A percentile compares a stretch with the other conserved stretches of the same genome.
Evolutionary conservation across 2,888 invertebrate species (phyloP).

Genomic region (Nomada hirtipes): DNA sequence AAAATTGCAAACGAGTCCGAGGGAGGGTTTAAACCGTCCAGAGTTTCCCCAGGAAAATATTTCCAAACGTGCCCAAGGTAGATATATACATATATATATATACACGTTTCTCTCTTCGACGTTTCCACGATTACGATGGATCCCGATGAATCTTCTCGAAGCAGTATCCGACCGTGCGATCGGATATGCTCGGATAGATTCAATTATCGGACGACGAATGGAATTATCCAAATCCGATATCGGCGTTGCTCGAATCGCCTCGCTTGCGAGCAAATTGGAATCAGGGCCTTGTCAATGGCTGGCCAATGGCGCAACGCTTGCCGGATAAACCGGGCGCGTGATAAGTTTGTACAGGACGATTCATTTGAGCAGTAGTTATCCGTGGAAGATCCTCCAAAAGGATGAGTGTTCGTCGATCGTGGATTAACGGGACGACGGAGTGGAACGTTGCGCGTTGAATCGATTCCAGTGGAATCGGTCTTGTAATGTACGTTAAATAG

Average conservation of each 20-base stretch:
- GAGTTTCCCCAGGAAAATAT: conserved; percentile 25
- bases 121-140: background rate
- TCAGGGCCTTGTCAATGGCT: conserved; percentile 27
- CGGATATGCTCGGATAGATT: conserved; percentile 41
- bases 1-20: conserved; percentile 39
- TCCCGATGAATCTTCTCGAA: conserved; percentile 16
- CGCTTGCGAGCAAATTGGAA: conserved; percentile 39
- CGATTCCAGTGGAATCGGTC: no score
- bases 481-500: no score
- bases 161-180: conserved; percentile 19
- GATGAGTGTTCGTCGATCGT: no score
- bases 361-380: background rate
- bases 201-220: conserved; percentile 48
- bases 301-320: conserved; percentile 20
- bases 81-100: background rate
- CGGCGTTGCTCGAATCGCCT: conserved; percentile 37
- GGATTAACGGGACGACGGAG: background rate
- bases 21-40: conserved; percentile 19
- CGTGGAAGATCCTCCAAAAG: background rate
- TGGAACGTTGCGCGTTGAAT: no score
- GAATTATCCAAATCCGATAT: conserved; percentile 55
- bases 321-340: conserved; percentile 16
- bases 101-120: background rate
- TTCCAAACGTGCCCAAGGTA: background rate
- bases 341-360: conserved; percentile 20